Conservation (phyloP, 2,888 invertebrate species). For the Drosophila ochracea region DNA sequence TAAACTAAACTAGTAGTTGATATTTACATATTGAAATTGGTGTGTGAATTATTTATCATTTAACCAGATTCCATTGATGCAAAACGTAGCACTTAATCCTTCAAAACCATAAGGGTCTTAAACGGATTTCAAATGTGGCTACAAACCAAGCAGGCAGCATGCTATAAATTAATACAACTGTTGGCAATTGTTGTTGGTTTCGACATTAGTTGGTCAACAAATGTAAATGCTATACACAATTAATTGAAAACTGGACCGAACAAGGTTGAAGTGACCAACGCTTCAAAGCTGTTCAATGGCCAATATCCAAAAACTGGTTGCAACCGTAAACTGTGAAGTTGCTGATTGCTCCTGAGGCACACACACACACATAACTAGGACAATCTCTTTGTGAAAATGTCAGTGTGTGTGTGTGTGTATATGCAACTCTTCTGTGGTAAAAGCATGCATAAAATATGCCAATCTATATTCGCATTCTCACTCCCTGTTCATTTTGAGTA, state of each 20-base stretch:
- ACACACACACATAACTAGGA: slow-evolving; percentile 4
- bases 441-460: slow-evolving; percentile 78
- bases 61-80: slow-evolving; percentile 27
- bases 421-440: slow-evolving; percentile 54
- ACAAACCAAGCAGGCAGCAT: slow-evolving; percentile 5
- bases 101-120: slow-evolving; percentile 23
- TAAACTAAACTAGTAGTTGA: slow-evolving; percentile 16
- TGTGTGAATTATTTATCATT: slow-evolving; percentile 31
- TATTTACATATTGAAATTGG: slow-evolving; percentile 31
- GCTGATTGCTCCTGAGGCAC: slow-evolving; percentile 33
- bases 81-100: slow-evolving; percentile 6
- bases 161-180: slow-evolving; percentile 5
- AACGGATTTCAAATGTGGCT: slow-evolving; percentile 15
- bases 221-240: slow-evolving; percentile 51
- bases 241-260: slow-evolving; percentile 53
- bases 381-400: slow-evolving; percentile 1
- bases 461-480: slow-evolving; percentile 51
- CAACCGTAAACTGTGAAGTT: slow-evolving; percentile 35
- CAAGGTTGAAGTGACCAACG: slow-evolving; percentile 16
- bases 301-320: slow-evolving; percentile 17
- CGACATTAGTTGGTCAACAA: slow-evolving; percentile 25
- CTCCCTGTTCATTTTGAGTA: background rate
- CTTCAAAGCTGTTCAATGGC: slow-evolving; percentile 1
- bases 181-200: background rate
- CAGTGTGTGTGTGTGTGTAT: background rate